phyloP scores from a whole-genome alignment of 2,888 invertebrate genomes.

The Sphinx pinastri region DNA sequence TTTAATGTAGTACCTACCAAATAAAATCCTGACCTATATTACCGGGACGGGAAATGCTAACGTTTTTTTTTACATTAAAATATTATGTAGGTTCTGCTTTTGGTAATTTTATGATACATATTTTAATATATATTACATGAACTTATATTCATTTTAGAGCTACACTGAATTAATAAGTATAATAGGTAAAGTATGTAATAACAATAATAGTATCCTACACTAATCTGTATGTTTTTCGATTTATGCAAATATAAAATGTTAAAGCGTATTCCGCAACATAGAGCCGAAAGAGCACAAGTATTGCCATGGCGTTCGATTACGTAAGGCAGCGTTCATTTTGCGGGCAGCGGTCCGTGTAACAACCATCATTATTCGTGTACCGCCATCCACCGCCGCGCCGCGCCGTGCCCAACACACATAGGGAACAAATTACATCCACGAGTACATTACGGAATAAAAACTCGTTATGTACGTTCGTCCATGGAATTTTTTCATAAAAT shows the following conservation, averaged over 20 bases:
- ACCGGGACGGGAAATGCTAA: too few relatives aligned
- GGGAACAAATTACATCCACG: conserved; percentile 30
- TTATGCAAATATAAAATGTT: not conserved
- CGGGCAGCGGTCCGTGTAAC: conserved; percentile 64
- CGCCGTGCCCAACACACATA: not conserved
- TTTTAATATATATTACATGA: too few relatives aligned
- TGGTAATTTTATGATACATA: too few relatives aligned
- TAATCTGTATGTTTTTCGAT: conserved; percentile 23
- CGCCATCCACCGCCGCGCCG: not conserved
- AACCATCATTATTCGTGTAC: conserved; percentile 54
- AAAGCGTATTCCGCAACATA: conserved; percentile 11
- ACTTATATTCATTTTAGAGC: too few relatives aligned
- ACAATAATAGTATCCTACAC: too few relatives aligned
- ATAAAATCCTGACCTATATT: too few relatives aligned
- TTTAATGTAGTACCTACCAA: too few relatives aligned
- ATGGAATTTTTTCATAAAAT: not conserved
- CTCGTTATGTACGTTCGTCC: not conserved
- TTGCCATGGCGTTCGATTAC: conserved; percentile 53
- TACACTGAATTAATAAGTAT: too few relatives aligned
- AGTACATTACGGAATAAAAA: not conserved
- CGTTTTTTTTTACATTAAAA: too few relatives aligned
- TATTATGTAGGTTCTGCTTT: too few relatives aligned
- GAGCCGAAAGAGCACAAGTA: not conserved
- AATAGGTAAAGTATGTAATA: too few relatives aligned
- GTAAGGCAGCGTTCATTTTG: conserved; percentile 57